Evolutionary conservation across 1,140 invertebrate genomes (phyloP), one percentile per base, ranked within the genome.

Genomic region (Helicoverpa zea): DNA sequence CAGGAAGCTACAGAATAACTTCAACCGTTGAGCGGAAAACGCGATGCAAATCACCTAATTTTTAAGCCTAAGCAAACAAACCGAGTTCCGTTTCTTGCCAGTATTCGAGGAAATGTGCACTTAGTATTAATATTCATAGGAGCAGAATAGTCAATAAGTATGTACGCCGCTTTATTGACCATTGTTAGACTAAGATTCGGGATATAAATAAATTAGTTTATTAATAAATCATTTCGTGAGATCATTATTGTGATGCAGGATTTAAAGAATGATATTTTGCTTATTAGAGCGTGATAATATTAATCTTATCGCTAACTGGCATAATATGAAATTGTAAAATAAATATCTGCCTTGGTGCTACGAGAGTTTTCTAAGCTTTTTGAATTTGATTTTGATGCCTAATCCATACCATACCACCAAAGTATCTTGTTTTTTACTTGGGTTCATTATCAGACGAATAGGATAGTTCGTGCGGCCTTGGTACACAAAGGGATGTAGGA

Each of bases 61-160:
- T 72, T 75, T 75, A 75, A 75, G 56, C 51, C 59, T 49, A 78
- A 66, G 51, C 49, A 52, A 66, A 78, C 59, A 56, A 43, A 66
- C 16, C 61, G 30, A 78, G 75, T 78, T 78, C 75, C 59, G 61
- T 78, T 78, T 66, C 29, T 64, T 13, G 54, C 30, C 54, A 59
- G 3, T 66, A 66, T 78, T 78, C 75, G 49, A 66, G 63, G 75
- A 78, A 78, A 66, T 66, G 58, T 79, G 64, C 47, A 66, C 54
- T 52, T 14, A 84, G 61, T 86, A 61, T 35, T 49, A 73, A 63
- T 72, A 56, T 73, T 73, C 70, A 73, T 56, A 73, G 70, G 70
- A 56, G 70, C 54, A 73, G 70, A 73, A 56, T 43, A 58, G 16
- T 56, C 66, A 52, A 70, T 73, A 54, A 73, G 52, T 68, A 51